Conservation (phyloP, 2,888 invertebrate species). For the Rhaphigaster nebulosa region DNA sequence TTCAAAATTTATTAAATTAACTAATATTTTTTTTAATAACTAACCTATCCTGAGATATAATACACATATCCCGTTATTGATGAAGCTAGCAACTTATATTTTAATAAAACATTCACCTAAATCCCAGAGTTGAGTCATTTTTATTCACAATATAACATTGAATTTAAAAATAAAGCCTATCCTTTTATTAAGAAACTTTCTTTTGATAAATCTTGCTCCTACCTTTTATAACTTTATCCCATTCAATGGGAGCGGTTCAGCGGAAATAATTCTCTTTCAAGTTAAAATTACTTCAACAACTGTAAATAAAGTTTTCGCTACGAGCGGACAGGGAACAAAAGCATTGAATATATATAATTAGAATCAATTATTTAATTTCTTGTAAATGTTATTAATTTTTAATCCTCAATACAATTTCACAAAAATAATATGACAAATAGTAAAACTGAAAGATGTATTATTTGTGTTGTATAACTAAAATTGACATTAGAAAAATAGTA, state of each 20-base stretch:
- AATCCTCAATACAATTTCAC: background rate
- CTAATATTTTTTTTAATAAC: no score
- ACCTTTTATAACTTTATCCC: constrained; percentile 38
- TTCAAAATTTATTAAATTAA: no score
- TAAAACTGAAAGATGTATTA: no score
- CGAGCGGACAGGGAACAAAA: background rate
- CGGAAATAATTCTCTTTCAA: constrained; percentile 32
- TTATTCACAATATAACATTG: background rate
- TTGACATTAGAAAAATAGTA: no score
- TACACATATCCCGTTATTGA: no score
- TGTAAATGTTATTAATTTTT: background rate
- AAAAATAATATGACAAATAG: background rate
- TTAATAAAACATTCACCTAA: background rate
- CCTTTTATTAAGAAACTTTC: background rate
- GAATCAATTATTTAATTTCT: background rate
- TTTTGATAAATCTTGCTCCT: constrained; percentile 2
- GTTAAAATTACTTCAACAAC: constrained; percentile 38
- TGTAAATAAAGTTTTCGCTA: background rate
- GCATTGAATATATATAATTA: background rate
- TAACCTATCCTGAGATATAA: no score
- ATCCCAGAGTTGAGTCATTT: background rate
- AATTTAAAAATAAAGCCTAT: constrained; percentile 9
- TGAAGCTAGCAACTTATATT: background rate
- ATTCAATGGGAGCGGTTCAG: background rate
- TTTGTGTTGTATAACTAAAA: no score